Conservation (phyloP, 2,888 invertebrate genomes). For the Cheilosia grossa region DNA sequence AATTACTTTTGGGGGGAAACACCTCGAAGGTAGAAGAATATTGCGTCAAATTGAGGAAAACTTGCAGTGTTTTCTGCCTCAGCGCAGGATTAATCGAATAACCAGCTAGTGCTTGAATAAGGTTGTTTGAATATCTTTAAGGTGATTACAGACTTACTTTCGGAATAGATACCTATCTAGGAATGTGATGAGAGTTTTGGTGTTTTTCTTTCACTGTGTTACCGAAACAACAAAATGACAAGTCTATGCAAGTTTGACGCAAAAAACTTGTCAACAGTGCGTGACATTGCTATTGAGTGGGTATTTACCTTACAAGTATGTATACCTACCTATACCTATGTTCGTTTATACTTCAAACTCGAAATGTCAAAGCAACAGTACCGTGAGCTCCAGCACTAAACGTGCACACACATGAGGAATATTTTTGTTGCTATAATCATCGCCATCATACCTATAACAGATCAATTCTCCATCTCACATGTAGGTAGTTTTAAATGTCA, state of each 20-base stretch:
- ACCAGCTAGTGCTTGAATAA: too few species aligned
- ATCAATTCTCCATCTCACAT: background rate
- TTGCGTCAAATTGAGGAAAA: slow-evolving; percentile 34
- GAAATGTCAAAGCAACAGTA: background rate
- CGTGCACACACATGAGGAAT: background rate
- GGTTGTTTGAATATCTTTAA: too few species aligned
- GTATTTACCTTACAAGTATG: background rate
- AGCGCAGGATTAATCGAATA: slow-evolving; percentile 10
- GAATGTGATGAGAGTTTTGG: too few species aligned
- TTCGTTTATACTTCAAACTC: background rate
- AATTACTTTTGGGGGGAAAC: slow-evolving; percentile 53
- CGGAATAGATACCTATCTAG: too few species aligned
- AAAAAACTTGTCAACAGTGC: too few species aligned
- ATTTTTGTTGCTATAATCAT: background rate
- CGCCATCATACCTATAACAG: background rate
- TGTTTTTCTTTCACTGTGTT: too few species aligned
- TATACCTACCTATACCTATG: background rate
- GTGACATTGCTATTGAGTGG: background rate
- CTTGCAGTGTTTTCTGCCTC: slow-evolving; percentile 6
- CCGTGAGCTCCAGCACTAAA: background rate
- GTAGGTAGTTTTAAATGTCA: slow-evolving; percentile 2
- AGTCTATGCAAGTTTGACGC: too few species aligned
- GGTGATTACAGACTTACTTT: too few species aligned
- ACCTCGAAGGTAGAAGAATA: slow-evolving; percentile 1
- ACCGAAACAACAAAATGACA: too few species aligned